phyloP scores from a whole-genome alignment of 2,113 vertebrate genomes.

The Perca schrenkii region DNA sequence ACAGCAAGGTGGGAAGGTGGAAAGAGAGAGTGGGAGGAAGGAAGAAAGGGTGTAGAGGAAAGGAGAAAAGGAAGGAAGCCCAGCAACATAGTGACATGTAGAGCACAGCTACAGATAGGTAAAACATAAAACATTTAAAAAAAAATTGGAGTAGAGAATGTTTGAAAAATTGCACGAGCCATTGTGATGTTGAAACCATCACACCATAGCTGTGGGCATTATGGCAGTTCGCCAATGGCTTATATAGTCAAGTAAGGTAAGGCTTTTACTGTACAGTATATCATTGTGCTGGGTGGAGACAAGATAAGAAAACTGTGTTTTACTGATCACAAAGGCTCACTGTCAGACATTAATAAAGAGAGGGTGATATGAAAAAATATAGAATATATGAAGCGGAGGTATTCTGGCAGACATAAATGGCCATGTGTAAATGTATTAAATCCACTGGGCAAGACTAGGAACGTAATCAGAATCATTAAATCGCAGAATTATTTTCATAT shows the following conservation, averaged over 20 bases:
- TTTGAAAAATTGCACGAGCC: conserved; percentile 10
- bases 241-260: conserved; percentile 55
- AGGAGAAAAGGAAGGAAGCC: background rate
- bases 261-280: conserved; percentile 37
- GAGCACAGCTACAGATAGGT: background rate
- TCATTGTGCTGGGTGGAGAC: conserved; percentile 44
- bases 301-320: conserved; percentile 60
- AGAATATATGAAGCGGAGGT: conserved; percentile 7
- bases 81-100: background rate
- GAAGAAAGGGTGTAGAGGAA: background rate
- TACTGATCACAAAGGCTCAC: conserved; percentile 51
- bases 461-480: background rate
- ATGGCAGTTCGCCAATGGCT: conserved; percentile 39
- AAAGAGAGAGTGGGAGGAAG: background rate
- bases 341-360: conserved; percentile 50
- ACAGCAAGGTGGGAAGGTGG: background rate
- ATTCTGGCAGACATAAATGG: conserved; percentile 23
- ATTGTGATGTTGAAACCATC: conserved; percentile 21
- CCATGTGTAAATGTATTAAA: conserved; percentile 38
- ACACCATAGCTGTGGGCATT: conserved; percentile 23
- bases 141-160: conserved; percentile 1
- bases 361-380: conserved; percentile 31
- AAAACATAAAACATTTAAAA: background rate
- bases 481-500: background rate
- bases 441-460: background rate